Evolutionary conservation across 2,888 invertebrate species (phyloP).

Genomic region (Leucoma salicis): DNA sequence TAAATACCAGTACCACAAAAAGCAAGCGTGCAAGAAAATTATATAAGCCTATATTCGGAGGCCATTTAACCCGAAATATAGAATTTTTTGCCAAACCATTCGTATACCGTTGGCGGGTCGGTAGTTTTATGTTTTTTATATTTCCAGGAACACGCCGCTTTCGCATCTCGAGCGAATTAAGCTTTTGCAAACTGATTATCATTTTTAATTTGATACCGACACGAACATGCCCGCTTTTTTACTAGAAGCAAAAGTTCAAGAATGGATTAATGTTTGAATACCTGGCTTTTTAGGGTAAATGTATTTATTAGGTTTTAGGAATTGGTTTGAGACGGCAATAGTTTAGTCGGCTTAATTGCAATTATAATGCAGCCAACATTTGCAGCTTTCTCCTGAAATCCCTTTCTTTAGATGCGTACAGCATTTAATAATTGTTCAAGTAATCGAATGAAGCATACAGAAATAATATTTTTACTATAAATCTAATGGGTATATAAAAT

Average conservation of each 20-base stretch:
- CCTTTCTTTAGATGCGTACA: too few relatives aligned
- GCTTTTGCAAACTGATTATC: constrained; percentile 57
- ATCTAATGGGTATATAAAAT: too few relatives aligned
- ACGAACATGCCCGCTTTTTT: constrained; percentile 40
- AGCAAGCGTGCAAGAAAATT: too few relatives aligned
- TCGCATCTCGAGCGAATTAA: constrained; percentile 50
- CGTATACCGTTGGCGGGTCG: constrained; percentile 44
- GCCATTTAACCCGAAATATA: constrained; percentile 29
- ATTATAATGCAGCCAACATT: too few relatives aligned
- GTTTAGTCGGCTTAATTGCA: too few relatives aligned
- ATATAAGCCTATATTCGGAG: constrained; percentile 28
- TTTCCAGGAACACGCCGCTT: constrained; percentile 48
- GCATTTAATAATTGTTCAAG: too few relatives aligned
- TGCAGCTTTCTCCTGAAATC: too few relatives aligned
- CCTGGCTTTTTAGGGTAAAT: constrained; percentile 5
- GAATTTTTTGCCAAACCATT: constrained; percentile 47
- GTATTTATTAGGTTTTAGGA: background rate
- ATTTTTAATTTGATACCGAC: constrained; percentile 58
- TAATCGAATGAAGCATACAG: too few relatives aligned
- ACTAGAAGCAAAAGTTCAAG: constrained; percentile 8
- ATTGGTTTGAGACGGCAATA: too few relatives aligned
- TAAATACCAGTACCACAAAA: too few relatives aligned
- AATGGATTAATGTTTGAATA: constrained; percentile 18
- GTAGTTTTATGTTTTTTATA: constrained; percentile 49
- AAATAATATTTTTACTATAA: too few relatives aligned